A percentile compares a stretch with the other conserved stretches of the same genome.
Evolutionary conservation across 2,113 vertebrate species (phyloP).

Genomic region (Gasterosteus aculeatus): DNA sequence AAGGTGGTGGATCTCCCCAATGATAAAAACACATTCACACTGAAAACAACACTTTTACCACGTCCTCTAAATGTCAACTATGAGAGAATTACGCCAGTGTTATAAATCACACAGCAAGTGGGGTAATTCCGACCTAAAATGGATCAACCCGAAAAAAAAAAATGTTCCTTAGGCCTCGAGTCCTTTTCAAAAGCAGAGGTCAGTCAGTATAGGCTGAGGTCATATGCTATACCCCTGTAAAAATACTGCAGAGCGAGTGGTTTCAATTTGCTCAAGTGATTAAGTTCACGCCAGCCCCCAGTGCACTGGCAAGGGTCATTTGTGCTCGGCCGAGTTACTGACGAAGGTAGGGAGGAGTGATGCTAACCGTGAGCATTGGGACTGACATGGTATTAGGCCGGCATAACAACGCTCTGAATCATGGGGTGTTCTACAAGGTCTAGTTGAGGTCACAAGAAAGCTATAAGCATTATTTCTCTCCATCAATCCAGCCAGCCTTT

Average conservation of each 20-base stretch:
- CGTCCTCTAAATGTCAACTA: conserved; percentile 72
- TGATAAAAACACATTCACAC: conserved; percentile 72
- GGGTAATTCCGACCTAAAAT: conserved; percentile 59
- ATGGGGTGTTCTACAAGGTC: conserved; percentile 77
- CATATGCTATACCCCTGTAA: conserved; percentile 85
- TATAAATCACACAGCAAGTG: conserved; percentile 68
- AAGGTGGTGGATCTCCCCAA: conserved; percentile 65
- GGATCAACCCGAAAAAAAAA: conserved; percentile 53
- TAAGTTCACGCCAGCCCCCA: conserved; percentile 89
- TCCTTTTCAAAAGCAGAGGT: conserved; percentile 78
- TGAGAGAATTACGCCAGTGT: conserved; percentile 55
- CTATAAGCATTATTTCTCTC: conserved; percentile 79
- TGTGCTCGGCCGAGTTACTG: conserved; percentile 85
- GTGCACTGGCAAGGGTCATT: conserved; percentile 89
- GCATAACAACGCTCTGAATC: conserved; percentile 71
- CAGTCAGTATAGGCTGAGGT: conserved; percentile 77
- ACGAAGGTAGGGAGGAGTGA: conserved; percentile 77
- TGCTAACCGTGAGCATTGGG: conserved; percentile 75
- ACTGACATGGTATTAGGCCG: conserved; percentile 77
- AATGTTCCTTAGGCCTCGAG: conserved; percentile 58
- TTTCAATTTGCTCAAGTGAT: conserved; percentile 95
- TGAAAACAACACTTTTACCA: conserved; percentile 69
- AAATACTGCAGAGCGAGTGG: conserved; percentile 86
- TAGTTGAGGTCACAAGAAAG: conserved; percentile 80
- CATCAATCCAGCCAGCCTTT: conserved; percentile 71